Evolutionary conservation across 1,140 invertebrate species (phyloP), one percentile per base, ranked within the genome.

Genomic region (Caenorhabditis inopinata): DNA sequence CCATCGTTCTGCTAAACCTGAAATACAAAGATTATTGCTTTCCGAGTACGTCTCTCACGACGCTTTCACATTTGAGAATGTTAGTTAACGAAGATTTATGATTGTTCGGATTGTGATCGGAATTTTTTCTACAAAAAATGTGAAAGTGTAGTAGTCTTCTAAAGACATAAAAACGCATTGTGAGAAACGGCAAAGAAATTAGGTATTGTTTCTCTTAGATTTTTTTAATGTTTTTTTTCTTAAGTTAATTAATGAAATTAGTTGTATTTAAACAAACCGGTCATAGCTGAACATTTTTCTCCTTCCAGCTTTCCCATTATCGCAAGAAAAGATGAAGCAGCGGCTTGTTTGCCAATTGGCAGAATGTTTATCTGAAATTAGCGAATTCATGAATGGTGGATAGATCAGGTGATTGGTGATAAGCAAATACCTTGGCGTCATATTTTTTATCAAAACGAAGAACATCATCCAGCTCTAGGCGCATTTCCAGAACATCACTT

Each of bases 1-100:
- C 58, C 58, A 68, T 68, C 58, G 35, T 32, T 68, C 58, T 23
- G 58, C 58, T 32, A 68, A 68, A 42, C 58, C 58, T 68, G 58
- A 68, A 68, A 68, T 21, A 58, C 25, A 58, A 68, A 68, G 58
- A 68, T 68, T 68, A 68, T 38, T 68, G 58, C 38, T 68, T 18
- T 32, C 16, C 16, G 27, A 16, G 27, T 16, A 14, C n/a, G n/a
- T n/a, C n/a, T n/a, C n/a, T n/a, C n/a, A n/a, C n/a, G n/a, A n/a
- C n/a, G n/a, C n/a, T n/a, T n/a, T n/a, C n/a, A n/a, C n/a, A n/a
- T n/a, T n/a, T n/a, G n/a, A n/a, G n/a, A n/a, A n/a, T n/a, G n/a
- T n/a, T n/a, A n/a, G n/a, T n/a, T n/a, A n/a, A n/a, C 27, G 25
- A 58, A 25, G 27, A 58, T 58, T 58, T 58, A 58, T 58, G 48